These are phyloP conservation scores for Sclerurus mexicanus DNA, from an alignment of 2,113 vertebrate species.

Conservation along the genomic window DNA sequence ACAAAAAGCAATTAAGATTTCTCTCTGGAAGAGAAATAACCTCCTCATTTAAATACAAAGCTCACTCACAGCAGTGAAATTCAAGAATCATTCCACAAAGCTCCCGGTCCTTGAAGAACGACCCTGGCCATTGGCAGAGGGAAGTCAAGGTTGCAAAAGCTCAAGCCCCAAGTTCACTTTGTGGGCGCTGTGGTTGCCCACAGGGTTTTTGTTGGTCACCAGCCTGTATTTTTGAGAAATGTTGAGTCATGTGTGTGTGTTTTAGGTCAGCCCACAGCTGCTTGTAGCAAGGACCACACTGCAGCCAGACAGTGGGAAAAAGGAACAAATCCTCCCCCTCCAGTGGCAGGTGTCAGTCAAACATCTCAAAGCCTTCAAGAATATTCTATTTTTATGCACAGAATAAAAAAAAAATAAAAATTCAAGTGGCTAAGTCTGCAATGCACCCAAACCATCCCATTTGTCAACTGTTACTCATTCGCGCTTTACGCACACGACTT, in stretches of 20 bases:
- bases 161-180: not conserved
- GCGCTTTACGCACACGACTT: not conserved
- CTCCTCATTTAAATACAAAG: not conserved
- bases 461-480: not conserved
- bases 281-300: not conserved
- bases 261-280: not conserved
- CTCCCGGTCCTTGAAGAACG: not conserved
- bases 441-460: not conserved
- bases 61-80: not conserved
- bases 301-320: not conserved
- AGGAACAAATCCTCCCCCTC: not conserved
- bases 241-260: not conserved
- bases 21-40: not conserved
- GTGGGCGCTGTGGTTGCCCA: not conserved
- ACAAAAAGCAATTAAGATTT: not conserved
- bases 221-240: not conserved
- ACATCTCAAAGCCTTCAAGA: not conserved
- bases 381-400: not conserved
- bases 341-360: not conserved
- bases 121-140: not conserved
- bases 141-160: not conserved
- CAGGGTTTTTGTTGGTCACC: not conserved
- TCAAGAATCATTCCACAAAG: not conserved
- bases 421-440: not conserved
- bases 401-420: not conserved